Evolutionary conservation across 64 coral and sea anemone species (phyloP), one percentile per base, ranked within the genome.

Genomic region (Montipora capricornis): DNA sequence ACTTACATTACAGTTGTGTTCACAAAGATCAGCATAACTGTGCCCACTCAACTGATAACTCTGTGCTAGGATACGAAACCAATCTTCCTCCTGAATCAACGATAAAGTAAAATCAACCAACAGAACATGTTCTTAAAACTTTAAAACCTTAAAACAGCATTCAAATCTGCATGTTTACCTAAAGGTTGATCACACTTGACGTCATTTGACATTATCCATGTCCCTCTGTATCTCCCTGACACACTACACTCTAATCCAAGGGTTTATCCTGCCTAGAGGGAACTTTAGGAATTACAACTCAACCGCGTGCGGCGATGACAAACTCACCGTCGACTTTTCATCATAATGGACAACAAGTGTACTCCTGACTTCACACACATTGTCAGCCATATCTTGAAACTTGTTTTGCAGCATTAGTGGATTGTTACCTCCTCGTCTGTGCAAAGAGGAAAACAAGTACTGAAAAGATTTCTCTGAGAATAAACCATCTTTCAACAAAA

Each of bases 21-120:
- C 94, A 66, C 97, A 99, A 47, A 99, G 89, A 47, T 99, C 97
- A 74, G 82, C 51, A 75, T 94, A 99, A 15, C 86, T 74, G 1
- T 88, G 89, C 26, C 97, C 97, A 47, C 83, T 99, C 17, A 99
- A 79, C 29, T 88, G 95, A 82, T 99, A 99, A 51, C 95, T 96
- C 53, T 85, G 84, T 4, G 97, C 97, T 14, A 99, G 84, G 45
- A 94, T n/a, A 44, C 81, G 45, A 50, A 96, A 96, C 87, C 87
- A 83, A 51, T 94, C 82, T 59, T 91, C 81, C 22, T 94, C 90
- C 95, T 97, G 57, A n/a, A 22, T 60, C 1, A 77, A 77, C 9
- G 12, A 15, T 64, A 44, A 9, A 64, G 13, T 67, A 24, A 26
- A 24, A 74, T 24, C 71, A 74, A 37, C 20, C 37, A 37, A 37